These are phyloP conservation scores for Drosophila austrosaltans DNA, from an alignment of 2,888 invertebrate species.

Conservation along the genomic window DNA sequence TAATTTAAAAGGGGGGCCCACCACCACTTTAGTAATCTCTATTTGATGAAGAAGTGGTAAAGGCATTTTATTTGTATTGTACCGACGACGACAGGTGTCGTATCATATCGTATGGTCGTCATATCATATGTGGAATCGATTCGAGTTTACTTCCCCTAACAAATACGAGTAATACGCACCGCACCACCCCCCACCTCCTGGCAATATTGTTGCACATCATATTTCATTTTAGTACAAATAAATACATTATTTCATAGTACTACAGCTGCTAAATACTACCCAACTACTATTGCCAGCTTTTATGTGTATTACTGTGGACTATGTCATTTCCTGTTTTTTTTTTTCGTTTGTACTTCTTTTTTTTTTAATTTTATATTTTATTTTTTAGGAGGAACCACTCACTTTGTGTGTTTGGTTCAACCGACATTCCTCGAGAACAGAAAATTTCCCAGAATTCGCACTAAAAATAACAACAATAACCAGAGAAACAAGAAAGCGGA, in stretches of 20 bases:
- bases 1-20: neutral
- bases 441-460: neutral
- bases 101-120: neutral
- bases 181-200: too few relatives aligned
- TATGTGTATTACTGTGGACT: neutral
- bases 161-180: neutral
- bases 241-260: conserved; percentile 7
- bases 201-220: neutral
- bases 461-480: conserved; percentile 2
- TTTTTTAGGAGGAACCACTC: neutral
- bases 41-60: conserved; percentile 9
- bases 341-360: neutral
- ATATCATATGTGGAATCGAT: neutral
- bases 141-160: neutral
- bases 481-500: neutral
- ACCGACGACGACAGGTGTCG: conserved; percentile 6
- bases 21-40: neutral
- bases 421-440: neutral
- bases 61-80: conserved; percentile 1
- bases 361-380: neutral
- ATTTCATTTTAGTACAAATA: neutral
- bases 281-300: neutral
- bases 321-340: conserved; percentile 9
- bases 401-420: neutral
- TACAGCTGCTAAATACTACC: neutral